These are phyloP conservation scores for Electrophaes corylata DNA, from an alignment of 2,888 invertebrate species.

Conservation along the genomic window DNA sequence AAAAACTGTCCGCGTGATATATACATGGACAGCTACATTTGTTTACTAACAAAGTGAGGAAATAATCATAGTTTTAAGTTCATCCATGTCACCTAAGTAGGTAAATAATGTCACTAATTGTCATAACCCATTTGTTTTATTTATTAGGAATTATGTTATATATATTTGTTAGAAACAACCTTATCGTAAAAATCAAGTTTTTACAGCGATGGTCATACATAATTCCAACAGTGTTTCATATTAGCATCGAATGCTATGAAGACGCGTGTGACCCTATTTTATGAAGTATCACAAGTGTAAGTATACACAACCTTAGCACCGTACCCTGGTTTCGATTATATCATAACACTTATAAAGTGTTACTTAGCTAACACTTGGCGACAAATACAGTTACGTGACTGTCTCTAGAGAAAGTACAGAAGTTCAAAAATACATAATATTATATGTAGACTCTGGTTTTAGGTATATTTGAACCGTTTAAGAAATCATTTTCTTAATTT, in stretches of 20 bases:
- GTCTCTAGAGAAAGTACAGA: constrained; percentile 49
- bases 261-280: constrained; percentile 26
- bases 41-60: too few relatives aligned
- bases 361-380: constrained; percentile 57
- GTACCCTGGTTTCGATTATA: constrained; percentile 56
- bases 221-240: constrained; percentile 11
- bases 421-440: constrained; percentile 27
- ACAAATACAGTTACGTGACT: constrained; percentile 43
- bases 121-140: too few relatives aligned
- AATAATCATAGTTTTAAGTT: too few relatives aligned
- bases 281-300: constrained; percentile 21
- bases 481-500: neutral
- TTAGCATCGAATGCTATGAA: constrained; percentile 21
- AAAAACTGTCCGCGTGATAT: too few relatives aligned
- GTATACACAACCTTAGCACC: constrained; percentile 74
- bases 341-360: constrained; percentile 41
- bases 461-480: too few relatives aligned
- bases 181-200: too few relatives aligned
- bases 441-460: too few relatives aligned
- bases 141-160: too few relatives aligned
- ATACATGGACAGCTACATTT: too few relatives aligned
- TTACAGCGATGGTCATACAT: neutral
- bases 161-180: too few relatives aligned
- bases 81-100: too few relatives aligned
- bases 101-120: too few relatives aligned